phyloP scores from a whole-genome alignment of 1,140 invertebrate species.

The Notospermus geniculatus region DNA sequence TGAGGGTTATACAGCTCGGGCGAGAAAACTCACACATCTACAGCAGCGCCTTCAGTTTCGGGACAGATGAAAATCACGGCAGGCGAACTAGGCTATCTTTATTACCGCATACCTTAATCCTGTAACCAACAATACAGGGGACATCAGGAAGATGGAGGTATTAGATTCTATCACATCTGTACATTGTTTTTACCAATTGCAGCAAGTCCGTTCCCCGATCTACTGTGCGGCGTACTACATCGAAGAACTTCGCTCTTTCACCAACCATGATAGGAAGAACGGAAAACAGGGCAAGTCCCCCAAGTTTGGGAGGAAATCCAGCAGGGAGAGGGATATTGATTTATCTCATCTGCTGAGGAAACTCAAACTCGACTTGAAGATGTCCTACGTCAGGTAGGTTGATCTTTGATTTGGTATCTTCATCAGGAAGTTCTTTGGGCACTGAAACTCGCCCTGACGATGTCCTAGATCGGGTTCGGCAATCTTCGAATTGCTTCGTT shows the following conservation, averaged over 20 bases:
- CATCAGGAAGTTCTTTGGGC: too few species aligned
- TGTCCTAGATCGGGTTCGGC: too few species aligned
- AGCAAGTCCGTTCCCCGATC: constrained; percentile 39
- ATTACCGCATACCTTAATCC: too few species aligned
- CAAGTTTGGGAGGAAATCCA: constrained; percentile 71
- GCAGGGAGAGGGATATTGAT: constrained; percentile 61
- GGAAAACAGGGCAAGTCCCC: constrained; percentile 73
- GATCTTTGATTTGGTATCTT: neutral
- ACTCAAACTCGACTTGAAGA: constrained; percentile 76
- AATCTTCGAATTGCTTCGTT: too few species aligned
- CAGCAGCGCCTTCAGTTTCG: too few species aligned
- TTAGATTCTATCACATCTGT: neutral
- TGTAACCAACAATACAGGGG: too few species aligned
- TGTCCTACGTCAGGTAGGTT: constrained; percentile 80
- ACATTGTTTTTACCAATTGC: constrained; percentile 12
- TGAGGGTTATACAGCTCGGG: too few species aligned
- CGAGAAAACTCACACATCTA: too few species aligned
- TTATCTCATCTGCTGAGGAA: constrained; percentile 84
- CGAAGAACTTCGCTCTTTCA: constrained; percentile 27
- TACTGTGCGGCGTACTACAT: constrained; percentile 38
- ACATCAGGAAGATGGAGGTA: too few species aligned
- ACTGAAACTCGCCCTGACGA: neutral
- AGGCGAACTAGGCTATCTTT: too few species aligned
- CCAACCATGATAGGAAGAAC: constrained; percentile 16
- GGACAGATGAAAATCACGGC: too few species aligned